These are phyloP conservation scores for Oopsacas minuta DNA, from an alignment of 37 sponge, comb jelly and placozoan species.

Conservation along the genomic window DNA sequence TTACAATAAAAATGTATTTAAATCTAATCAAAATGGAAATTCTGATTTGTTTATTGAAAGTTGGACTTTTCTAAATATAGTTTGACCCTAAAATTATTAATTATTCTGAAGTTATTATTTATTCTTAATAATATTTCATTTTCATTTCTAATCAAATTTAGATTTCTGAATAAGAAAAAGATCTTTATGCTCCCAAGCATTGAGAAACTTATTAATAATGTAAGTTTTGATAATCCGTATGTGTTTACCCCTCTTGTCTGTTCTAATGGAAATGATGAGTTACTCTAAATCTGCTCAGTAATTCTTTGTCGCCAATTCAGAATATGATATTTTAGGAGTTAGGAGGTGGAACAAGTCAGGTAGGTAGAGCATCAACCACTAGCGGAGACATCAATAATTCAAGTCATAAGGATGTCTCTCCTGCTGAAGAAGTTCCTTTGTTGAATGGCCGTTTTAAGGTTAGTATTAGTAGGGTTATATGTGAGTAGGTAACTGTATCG, in stretches of 20 bases:
- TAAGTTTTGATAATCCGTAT: not conserved
- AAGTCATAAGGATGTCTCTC: not conserved
- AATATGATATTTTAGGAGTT: not conserved
- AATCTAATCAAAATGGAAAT: too few species aligned
- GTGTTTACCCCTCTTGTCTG: too few species aligned
- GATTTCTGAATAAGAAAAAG: not conserved
- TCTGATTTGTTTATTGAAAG: too few species aligned
- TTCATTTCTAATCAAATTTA: not conserved
- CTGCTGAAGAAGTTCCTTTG: not conserved
- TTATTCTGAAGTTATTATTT: too few species aligned
- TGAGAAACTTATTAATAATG: not conserved
- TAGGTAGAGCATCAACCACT: not conserved
- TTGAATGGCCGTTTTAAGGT: too few species aligned
- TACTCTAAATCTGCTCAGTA: not conserved
- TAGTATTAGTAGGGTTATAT: too few species aligned
- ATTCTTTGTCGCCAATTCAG: not conserved
- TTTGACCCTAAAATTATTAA: too few species aligned
- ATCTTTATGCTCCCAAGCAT: not conserved
- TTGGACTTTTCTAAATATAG: too few species aligned
- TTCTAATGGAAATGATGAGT: not conserved
- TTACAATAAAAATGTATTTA: too few species aligned
- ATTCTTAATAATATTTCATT: too few species aligned
- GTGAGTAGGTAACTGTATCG: not conserved
- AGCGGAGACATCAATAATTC: not conserved
- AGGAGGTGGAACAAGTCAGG: not conserved